These are phyloP conservation scores for Agapostemon virescens DNA, from an alignment of 2,888 invertebrate species.

Conservation along the genomic window DNA sequence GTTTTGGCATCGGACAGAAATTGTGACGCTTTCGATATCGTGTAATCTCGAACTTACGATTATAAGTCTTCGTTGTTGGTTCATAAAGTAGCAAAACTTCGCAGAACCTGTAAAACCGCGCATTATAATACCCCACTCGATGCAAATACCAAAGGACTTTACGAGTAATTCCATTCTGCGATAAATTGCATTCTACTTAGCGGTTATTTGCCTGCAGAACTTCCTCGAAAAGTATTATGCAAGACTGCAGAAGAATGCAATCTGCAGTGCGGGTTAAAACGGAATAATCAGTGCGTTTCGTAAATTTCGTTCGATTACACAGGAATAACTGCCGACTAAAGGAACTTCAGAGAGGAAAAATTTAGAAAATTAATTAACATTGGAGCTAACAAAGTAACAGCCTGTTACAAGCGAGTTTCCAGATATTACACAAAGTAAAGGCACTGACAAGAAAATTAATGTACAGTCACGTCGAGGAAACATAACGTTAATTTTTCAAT, in stretches of 20 bases:
- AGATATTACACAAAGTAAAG: not conserved
- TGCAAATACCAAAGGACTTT: not conserved
- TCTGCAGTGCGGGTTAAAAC: not conserved
- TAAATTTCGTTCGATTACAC: not conserved
- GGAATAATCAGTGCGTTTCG: not conserved
- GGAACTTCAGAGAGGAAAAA: not conserved
- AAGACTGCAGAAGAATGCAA: not conserved
- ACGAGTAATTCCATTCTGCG: not conserved
- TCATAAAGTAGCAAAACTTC: too few species aligned
- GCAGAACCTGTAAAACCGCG: not conserved
- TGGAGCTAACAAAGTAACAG: not conserved
- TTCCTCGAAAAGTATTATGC: not conserved
- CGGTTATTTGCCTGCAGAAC: not conserved
- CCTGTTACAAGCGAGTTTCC: not conserved
- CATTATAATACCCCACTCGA: not conserved
- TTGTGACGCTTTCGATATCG: too few species aligned
- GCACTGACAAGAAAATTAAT: not conserved
- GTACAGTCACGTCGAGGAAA: not conserved
- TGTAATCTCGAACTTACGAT: too few species aligned
- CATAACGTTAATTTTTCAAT: too few species aligned
- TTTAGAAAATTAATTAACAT: not conserved
- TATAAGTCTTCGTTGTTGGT: too few species aligned
- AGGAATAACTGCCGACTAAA: too few species aligned
- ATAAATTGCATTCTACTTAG: constrained; percentile 2
- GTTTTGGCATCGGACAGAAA: too few species aligned